Evolutionary conservation across 2,888 invertebrate species (phyloP).

Genomic region (Drosophila nigritarsus): DNA sequence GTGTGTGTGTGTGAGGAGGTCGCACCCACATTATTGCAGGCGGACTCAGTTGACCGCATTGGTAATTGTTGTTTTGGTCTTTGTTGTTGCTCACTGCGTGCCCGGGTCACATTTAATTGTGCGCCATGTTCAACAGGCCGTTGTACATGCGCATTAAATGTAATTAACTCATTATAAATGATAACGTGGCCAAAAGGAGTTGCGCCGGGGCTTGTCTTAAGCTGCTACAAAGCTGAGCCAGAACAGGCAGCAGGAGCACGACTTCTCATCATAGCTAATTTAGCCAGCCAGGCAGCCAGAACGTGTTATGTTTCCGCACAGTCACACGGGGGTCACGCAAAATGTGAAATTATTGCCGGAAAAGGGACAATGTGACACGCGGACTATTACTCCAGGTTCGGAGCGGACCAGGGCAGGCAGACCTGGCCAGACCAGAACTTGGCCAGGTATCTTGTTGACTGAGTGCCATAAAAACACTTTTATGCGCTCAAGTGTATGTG

Average conservation of each 20-base stretch:
- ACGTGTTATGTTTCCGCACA: constrained; percentile 62
- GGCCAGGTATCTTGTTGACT: constrained; percentile 33
- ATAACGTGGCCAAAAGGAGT: constrained; percentile 72
- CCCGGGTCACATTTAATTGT: constrained; percentile 78
- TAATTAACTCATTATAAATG: constrained; percentile 82
- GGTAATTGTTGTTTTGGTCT: constrained; percentile 40
- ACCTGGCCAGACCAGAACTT: background rate
- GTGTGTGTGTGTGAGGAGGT: background rate
- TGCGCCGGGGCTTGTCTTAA: constrained; percentile 58
- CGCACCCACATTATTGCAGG: constrained; percentile 16
- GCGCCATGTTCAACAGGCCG: constrained; percentile 78
- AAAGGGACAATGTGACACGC: constrained; percentile 72
- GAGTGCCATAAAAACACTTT: constrained; percentile 61
- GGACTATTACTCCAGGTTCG: constrained; percentile 62
- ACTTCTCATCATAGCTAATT: constrained; percentile 74
- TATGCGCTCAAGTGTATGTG: constrained; percentile 65
- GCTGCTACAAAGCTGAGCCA: constrained; percentile 45
- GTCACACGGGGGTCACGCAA: constrained; percentile 60
- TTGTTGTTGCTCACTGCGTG: constrained; percentile 48
- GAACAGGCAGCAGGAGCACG: constrained; percentile 17
- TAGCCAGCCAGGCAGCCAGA: constrained; percentile 40
- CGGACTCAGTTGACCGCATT: constrained; percentile 53
- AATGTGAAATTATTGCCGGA: constrained; percentile 76
- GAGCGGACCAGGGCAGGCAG: constrained; percentile 23
- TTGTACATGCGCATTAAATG: constrained; percentile 80